Base-by-base conservation (phyloP, 2,888 invertebrate species). In the Ceraclea dissimilis region DNA sequence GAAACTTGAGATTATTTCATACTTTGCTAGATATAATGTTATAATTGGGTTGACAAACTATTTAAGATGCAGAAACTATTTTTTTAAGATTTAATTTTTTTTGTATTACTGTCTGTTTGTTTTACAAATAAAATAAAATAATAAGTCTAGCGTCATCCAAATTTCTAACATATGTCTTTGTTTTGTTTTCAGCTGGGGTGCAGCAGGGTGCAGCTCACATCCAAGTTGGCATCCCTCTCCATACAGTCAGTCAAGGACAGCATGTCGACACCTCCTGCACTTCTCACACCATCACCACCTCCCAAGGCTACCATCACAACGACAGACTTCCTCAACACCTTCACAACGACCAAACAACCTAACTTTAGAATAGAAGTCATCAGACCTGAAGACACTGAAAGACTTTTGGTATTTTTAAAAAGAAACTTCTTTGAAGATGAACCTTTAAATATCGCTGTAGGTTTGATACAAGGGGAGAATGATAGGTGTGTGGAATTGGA, bases 401-500 rank as follows among this genome's bases (percentile, higher is more conserved):
- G 47, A 21, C 58, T 60, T 6, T n/a, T 60, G 33, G 50, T 21
- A n/a, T 60, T 60, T 53, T 49, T 62, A 17, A 50, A 47, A 43
- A 51, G 55, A 17, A 52, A 48, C 19, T 84, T 84, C 68, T 83
- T 79, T 70, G 67, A 79, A 19, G 82, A 84, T 59, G 84, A 84
- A 62, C 84, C 84, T 0, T 67, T 84, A 47, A 84, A 84, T 68
- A 69, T 76, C 51, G 71, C 75, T 6, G 70, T 83, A 1, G 72
- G 73, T 1, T 67, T 83, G 1, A 77, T 77, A 63, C 48, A 55
- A 6, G 69, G 70, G 68, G 53, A 66, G 67, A 53, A 70, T 2
- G 60, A 73, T 11, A 70, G 71, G 1, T 82, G 82, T 62, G 53
- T 68, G 1, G 85, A 85, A 63, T 69, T 87, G 19, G 86, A 86